Evolutionary conservation across 2,888 invertebrate genomes (phyloP).

Genomic region (Nipponacmea schrenckii): DNA sequence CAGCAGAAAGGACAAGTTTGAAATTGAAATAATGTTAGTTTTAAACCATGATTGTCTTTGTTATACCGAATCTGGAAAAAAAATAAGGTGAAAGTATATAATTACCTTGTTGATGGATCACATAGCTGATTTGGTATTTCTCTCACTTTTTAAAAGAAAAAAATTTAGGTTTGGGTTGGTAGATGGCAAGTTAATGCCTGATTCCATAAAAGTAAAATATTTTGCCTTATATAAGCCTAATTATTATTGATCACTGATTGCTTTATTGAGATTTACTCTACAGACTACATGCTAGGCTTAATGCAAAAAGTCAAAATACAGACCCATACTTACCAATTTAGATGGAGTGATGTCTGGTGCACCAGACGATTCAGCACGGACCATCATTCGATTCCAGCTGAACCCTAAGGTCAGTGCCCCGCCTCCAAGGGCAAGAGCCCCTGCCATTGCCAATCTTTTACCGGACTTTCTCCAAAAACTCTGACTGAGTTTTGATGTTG

Average conservation of each 20-base stretch:
- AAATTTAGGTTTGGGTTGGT: too few relatives aligned
- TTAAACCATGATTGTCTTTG: conserved; percentile 63
- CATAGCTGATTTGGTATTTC: too few relatives aligned
- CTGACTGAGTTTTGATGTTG: too few relatives aligned
- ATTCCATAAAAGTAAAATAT: conserved; percentile 10
- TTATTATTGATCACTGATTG: too few relatives aligned
- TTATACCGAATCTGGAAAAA: conserved; percentile 36
- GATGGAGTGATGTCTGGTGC: conserved; percentile 21
- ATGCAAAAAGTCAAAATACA: too few relatives aligned
- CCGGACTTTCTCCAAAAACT: neutral
- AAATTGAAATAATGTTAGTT: conserved; percentile 92
- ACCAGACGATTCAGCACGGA: conserved; percentile 15
- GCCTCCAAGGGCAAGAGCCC: conserved; percentile 17
- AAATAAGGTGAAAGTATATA: neutral
- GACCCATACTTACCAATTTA: neutral
- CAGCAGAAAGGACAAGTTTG: conserved; percentile 98
- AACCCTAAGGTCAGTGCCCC: conserved; percentile 11
- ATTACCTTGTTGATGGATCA: too few relatives aligned
- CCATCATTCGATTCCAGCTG: conserved; percentile 16
- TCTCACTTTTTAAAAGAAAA: too few relatives aligned
- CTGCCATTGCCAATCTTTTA: conserved; percentile 15
- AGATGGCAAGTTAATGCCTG: too few relatives aligned
- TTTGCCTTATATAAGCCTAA: neutral
- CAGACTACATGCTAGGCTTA: too few relatives aligned
- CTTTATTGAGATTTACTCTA: too few relatives aligned